Base-by-base conservation (phyloP, 2,797 vertebrate species). In the Sebastes melanostomus region DNA sequence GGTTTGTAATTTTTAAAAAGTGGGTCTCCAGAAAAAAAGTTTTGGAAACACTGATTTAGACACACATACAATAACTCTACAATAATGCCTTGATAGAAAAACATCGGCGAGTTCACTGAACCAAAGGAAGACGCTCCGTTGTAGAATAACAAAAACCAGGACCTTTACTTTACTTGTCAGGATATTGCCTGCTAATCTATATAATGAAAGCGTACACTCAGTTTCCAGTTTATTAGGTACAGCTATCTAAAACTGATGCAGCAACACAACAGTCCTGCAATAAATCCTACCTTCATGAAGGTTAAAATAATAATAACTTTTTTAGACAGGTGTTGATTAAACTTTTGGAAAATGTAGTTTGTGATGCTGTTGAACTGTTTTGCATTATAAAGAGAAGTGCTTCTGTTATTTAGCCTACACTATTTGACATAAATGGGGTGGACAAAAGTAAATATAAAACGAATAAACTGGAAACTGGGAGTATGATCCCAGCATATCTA, bases 321-420 rank as follows among this genome's bases (percentile, higher is more conserved):
- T 42, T 42, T 16, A 42, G 38, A 42, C 0, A 1, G 14, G 0
- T 42, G 38, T 38, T 42, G 38, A 16, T 42, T 22, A 8, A 6
- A 52, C n/a, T 34, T 72, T 22, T 42, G 4, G 18, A 8, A 27
- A 4, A 22, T 59, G n/a, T n/a, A 24, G 12, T 60, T 50, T 30
- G n/a, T 30, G 6, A 12, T 52, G n/a, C n/a, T 6, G 7, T 27
- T 34, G 42, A 0, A 1, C 14, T 7, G 38, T 42, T 0, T 42
- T 16, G 14, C 38, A 42, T 7, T 42, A 42, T 42, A 42, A 1
- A 42, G 38, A 16, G 14, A 42, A 42, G 38, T 42, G 0, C 14
- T 42, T 3, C 3, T 42, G 38, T 42, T 42, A 16, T 42, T 42
- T 42, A 42, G 38, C 38, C 14, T 16, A 42, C 38, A 16, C 38